Evolutionary conservation across 2,113 vertebrate species (phyloP), one percentile per base, ranked within the genome.

Genomic region (Gallinago jamesoni): DNA sequence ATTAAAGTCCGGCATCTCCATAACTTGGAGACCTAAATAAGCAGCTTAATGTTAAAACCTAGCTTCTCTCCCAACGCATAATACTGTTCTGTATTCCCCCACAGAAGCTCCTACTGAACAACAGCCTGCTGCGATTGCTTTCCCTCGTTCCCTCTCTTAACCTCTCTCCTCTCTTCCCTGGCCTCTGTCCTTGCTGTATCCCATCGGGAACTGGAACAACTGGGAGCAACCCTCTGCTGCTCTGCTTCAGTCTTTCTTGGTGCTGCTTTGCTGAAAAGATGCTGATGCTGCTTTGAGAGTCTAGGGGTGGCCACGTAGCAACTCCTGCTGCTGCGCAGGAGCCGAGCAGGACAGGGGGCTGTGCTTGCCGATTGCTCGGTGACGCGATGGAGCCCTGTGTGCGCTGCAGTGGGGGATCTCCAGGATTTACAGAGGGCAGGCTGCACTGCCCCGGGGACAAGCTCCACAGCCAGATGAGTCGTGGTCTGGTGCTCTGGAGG

Each of bases 21-120:
- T 91, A 96, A 96, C 92, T 82, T 81, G 37, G 74, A 95, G 94
- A 94, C 94, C 90, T 96, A 93, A 97, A 95, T 97, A 97, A 97
- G 91, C 84, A 96, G 95, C 94, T 96, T 97, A 97, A 87, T 93
- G 86, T 92, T 91, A 95, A 97, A 96, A 91, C 89, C 94, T 73
- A 89, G n/a, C 60, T 95, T 93, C 70, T 96, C 82, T 96, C 23
- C 45, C 60, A 60, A 67, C 48, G 41, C 0, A 1, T 84, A 89
- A 83, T 77, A 73, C 63, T 45, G 2, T 66, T 69, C 50, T 88
- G 50, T 75, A 41, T 68, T 79, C 39, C 81, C 55, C 64, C n/a
- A 6, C 21, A 47, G 83, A 77, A 79, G 33, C 55, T 77, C 33
- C 80, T 66, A 33, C 69, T 55, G 48, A 90, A 56, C n/a, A 92